These are phyloP conservation scores for Peromyscus maniculatus DNA, from an alignment of 2,113 vertebrate genomes.

Conservation along the genomic window DNA sequence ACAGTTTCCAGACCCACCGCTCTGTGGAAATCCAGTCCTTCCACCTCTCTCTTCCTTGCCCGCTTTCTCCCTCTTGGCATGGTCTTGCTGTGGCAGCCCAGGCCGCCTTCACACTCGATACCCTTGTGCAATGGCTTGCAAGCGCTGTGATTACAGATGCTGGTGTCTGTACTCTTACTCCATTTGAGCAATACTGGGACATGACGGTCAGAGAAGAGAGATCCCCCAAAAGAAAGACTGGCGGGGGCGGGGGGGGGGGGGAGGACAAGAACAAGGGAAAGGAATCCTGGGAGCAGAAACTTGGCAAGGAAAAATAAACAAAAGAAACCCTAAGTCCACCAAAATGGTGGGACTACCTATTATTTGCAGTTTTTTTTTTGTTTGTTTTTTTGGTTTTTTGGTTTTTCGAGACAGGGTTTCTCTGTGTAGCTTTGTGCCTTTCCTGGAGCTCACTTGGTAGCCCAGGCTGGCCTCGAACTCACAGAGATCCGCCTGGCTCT, in stretches of 20 bases:
- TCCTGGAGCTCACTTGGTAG: no score
- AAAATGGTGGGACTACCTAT: neutral
- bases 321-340: rapidly evolving
- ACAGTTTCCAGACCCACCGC: neutral
- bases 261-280: neutral
- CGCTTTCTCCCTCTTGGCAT: rapidly evolving
- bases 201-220: neutral
- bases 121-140: neutral
- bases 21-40: rapidly evolving
- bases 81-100: neutral
- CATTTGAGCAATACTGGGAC: neutral
- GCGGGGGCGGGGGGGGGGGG: no score
- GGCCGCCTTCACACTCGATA: no score
- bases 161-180: neutral
- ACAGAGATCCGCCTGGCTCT: no score
- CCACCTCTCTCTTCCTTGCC: neutral
- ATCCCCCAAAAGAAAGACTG: neutral
- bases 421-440: no score
- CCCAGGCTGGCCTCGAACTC: no score
- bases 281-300: neutral
- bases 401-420: no score
- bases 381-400: no score
- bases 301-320: neutral
- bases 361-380: no score
- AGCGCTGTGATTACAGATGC: neutral